Base-by-base conservation (phyloP, 2,797 vertebrate genomes). In the Heliangelus exortis region DNA sequence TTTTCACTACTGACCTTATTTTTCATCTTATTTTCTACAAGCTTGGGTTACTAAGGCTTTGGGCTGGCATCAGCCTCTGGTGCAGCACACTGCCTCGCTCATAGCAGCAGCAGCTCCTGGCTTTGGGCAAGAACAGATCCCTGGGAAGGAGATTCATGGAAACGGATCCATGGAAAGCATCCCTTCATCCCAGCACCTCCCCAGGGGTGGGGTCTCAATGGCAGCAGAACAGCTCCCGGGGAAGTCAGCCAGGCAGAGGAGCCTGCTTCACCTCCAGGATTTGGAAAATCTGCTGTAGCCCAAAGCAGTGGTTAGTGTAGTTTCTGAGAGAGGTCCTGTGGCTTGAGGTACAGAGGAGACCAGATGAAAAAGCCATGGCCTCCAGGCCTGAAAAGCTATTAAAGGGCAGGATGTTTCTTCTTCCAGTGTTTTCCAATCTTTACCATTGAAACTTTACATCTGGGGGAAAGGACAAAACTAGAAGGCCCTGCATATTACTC, bases 61-160 rank as follows among this genome's bases (percentile, higher is more conserved):
- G 67, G 50, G 22, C 68, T 34, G 26, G 50, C 31, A 69, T 15
- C 21, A 31, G 20, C 6, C 67, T 58, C 29, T 2, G 2, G 39
- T 39, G 63, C 1, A 1, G 34, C 5, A 1, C 29, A 10, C 31
- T 1, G 0, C 8, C 20, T 22, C 1, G 2, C 26, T 41, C 58
- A 48, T 1, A 3, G 41, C 1, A 1, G 26, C 9, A 16, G 33
- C 16, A 75, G 31, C 12, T 45, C 33, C 50, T 34, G 69, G n/a
- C 23, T 75, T 36, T 66, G 12, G 23, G 21, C n/a, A 71, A 43
- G 33, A 62, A 6, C 10, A 43, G 41, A 18, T 6, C 10, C 7
- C 10, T 0, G 6, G 6, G 20, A 47, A 81, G 31, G 43, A 87
- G 33, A 33, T 33, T 33, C 33, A 33, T 33, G 33, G 33, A 33